Percentiles rank a stretch among this genome's conserved stretches.
phyloP scores from a whole-genome alignment of 2,113 vertebrate species.

The Athene noctua region DNA sequence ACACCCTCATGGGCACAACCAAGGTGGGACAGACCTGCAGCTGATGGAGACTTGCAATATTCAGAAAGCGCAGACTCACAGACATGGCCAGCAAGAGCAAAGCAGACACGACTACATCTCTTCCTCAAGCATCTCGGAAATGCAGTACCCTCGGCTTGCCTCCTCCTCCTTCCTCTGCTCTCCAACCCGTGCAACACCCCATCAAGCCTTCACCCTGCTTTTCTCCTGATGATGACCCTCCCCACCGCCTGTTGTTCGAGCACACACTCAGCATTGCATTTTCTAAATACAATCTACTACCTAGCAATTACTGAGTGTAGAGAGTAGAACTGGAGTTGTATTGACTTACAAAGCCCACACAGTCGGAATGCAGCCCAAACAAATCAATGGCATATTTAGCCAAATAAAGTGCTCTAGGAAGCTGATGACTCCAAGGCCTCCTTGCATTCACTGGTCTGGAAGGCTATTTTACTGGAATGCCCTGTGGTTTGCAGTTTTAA shows the following conservation, averaged over 20 bases:
- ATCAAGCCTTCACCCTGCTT: neutral
- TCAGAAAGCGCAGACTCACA: neutral
- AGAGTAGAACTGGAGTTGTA: conserved; percentile 68
- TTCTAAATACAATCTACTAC: conserved; percentile 29
- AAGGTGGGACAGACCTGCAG: neutral
- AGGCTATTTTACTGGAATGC: neutral
- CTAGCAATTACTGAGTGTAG: conserved; percentile 22
- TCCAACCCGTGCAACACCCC: neutral
- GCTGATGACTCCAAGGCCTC: conserved; percentile 28
- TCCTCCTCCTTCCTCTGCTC: neutral
- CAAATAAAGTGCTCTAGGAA: conserved; percentile 65
- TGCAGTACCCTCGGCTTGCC: accelerated
- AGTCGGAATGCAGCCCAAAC: conserved; percentile 72
- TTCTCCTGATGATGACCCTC: neutral
- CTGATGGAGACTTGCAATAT: neutral
- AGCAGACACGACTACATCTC: accelerated
- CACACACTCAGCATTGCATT: neutral
- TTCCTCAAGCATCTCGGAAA: accelerated
- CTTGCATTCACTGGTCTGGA: neutral
- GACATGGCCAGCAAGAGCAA: neutral
- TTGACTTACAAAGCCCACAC: conserved; percentile 75
- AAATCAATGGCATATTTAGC: conserved; percentile 76
- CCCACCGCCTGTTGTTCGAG: accelerated
- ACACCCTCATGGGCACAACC: neutral
- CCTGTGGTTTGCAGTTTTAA: neutral